phyloP scores from a whole-genome alignment of 53 echinoderm and acorn worm species.

The Temnopleurus reevesii region DNA sequence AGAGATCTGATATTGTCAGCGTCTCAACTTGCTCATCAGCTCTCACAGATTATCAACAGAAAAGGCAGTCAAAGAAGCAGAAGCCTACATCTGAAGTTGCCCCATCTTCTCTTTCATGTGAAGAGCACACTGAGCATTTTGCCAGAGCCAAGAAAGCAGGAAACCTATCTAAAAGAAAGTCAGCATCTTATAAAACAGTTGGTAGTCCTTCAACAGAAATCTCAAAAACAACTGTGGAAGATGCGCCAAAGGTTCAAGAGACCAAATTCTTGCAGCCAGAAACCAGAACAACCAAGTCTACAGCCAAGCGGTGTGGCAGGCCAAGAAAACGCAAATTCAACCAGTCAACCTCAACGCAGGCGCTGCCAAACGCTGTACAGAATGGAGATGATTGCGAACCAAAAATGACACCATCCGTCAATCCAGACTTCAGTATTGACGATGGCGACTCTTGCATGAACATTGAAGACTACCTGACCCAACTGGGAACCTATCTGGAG shows the following conservation, averaged over 20 bases:
- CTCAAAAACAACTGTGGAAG: not conserved
- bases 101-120: not conserved
- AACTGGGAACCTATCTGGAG: slow-evolving; percentile 3
- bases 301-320: not conserved
- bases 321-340: not conserved
- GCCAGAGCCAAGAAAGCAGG: not conserved
- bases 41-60: not conserved
- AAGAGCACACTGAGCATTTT: not conserved
- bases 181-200: not conserved
- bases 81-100: not conserved
- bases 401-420: not conserved
- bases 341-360: not conserved
- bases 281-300: not conserved
- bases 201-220: not conserved
- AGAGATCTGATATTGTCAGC: no score
- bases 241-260: not conserved
- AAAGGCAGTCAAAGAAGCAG: not conserved
- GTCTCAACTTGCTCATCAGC: not conserved
- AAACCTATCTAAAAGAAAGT: not conserved
- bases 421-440: slow-evolving; percentile 36
- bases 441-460: not conserved
- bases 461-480: slow-evolving; percentile 3
- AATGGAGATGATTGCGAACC: not conserved
- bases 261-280: not conserved
- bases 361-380: not conserved